Evolutionary conservation across 1,140 invertebrate genomes (phyloP), one percentile per base, ranked within the genome.

Genomic region (Venustaconcha ellipsiformis): DNA sequence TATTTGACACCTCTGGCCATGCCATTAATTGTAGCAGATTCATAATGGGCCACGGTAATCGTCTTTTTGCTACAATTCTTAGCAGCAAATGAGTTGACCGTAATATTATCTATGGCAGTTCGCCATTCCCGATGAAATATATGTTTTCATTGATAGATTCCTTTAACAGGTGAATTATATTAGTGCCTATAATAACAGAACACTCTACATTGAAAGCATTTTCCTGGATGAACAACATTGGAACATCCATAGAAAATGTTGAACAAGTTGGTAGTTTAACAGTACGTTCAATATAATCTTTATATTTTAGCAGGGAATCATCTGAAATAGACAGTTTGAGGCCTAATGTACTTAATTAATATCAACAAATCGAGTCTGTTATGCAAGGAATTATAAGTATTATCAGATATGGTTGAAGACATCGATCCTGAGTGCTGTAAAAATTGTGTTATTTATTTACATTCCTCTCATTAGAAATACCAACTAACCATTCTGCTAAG

Each of bases 401-500:
- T 72, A 4, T 59, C 23, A 2, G 70, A 64, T 20, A 72, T 64
- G 14, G 70, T 72, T 57, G 60, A 63, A 12, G 65, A 62, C 70
- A 72, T 65, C 14, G 70, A 72, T 57, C 62, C 70, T 4, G 70
- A 64, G 48, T 23, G 56, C 70, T 30, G 2, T 30, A 30, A 30
- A 30, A 30, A 30, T 30, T 30, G 26, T 30, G 26, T 30, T 30
- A 57, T 72, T 57, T 48, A 57, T n/a, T 57, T 23, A 30, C 26
- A 30, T 2, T 30, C 2, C 26, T 30, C 26, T 30, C 26, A 30
- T 30, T 30, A 30, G 26, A 30, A 30, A 30, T 2, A 30, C 26
- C 26, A 30, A 30, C 26, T 30, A 30, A 30, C 26, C 26, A 30
- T 30, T 30, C 26, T 1, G 26, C 26, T 30, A 30, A 30, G 26